Percentiles rank a stretch among this genome's conserved stretches.
phyloP scores from a whole-genome alignment of 2,797 vertebrate species.

The Smutsia temminckii region DNA sequence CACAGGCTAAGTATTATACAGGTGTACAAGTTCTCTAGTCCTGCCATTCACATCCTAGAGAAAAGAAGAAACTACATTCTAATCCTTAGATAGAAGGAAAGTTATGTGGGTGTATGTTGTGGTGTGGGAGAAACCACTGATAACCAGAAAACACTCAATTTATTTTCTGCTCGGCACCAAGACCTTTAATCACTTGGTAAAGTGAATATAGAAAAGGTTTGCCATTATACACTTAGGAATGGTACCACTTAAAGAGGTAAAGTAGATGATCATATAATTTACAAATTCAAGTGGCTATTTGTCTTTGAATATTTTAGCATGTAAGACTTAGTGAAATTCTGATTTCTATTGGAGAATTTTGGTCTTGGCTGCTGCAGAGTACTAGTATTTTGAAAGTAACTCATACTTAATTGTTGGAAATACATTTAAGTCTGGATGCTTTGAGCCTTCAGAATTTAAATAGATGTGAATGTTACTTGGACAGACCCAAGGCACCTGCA shows the following conservation, averaged over 20 bases:
- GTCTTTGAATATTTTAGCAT: constrained; percentile 60
- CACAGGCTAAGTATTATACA: background rate
- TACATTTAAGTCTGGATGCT: constrained; percentile 48
- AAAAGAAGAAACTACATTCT: constrained; percentile 59
- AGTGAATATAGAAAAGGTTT: constrained; percentile 53
- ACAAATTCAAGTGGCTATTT: constrained; percentile 61
- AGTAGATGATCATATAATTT: constrained; percentile 41
- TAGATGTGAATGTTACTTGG: constrained; percentile 58
- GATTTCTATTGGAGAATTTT: constrained; percentile 66
- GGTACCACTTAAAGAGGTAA: constrained; percentile 45
- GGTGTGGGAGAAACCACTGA: constrained; percentile 36
- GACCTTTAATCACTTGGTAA: constrained; percentile 61
- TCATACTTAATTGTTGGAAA: constrained; percentile 44
- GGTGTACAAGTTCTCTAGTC: constrained; percentile 18
- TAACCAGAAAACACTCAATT: constrained; percentile 55
- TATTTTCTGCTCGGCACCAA: constrained; percentile 60
- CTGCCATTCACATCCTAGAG: constrained; percentile 43
- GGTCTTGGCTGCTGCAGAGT: constrained; percentile 70
- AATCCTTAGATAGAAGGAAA: constrained; percentile 52
- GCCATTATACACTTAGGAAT: background rate
- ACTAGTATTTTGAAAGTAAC: constrained; percentile 68
- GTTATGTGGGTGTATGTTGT: constrained; percentile 25
- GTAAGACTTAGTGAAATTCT: constrained; percentile 64
- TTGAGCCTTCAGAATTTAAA: constrained; percentile 55
- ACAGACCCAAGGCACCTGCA: constrained; percentile 27